These are phyloP conservation scores for Euclidia mi DNA, from an alignment of 2,888 invertebrate species.

Conservation along the genomic window DNA sequence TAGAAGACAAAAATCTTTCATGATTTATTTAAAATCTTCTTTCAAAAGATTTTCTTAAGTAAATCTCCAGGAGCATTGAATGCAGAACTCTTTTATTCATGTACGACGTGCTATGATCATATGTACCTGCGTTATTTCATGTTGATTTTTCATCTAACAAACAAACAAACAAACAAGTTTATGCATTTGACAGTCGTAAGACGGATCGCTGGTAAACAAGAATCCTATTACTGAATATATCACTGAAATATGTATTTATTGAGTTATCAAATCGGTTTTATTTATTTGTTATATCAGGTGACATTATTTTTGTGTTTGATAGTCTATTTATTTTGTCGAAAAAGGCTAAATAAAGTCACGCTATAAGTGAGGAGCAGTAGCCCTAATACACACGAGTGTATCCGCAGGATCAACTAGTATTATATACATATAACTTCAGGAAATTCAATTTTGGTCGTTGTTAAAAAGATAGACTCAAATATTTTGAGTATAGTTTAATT, in stretches of 20 bases:
- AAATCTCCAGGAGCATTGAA: conserved; percentile 1
- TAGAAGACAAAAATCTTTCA: background rate
- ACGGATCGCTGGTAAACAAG: conserved; percentile 50
- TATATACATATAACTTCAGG: too few relatives aligned
- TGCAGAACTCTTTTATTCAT: conserved; percentile 7
- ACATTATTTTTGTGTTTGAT: too few relatives aligned
- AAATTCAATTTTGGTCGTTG: too few relatives aligned
- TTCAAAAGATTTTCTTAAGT: background rate
- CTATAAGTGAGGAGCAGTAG: too few relatives aligned
- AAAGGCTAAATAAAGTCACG: too few relatives aligned
- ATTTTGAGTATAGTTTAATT: too few relatives aligned
- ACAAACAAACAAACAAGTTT: conserved; percentile 65
- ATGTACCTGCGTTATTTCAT: conserved; percentile 30
- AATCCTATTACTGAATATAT: conserved; percentile 40
- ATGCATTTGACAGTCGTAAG: conserved; percentile 53
- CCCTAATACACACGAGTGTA: too few relatives aligned
- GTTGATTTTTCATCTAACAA: conserved; percentile 62
- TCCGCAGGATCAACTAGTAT: too few relatives aligned
- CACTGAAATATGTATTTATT: conserved; percentile 1
- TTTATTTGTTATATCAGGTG: too few relatives aligned
- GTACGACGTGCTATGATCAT: background rate
- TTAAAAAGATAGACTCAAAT: too few relatives aligned
- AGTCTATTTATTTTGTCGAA: too few relatives aligned
- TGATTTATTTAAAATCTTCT: conserved; percentile 5
- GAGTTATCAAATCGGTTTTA: background rate